Evolutionary conservation across 2,888 invertebrate genomes (phyloP).

Genomic region (Sesia bembeciformis): DNA sequence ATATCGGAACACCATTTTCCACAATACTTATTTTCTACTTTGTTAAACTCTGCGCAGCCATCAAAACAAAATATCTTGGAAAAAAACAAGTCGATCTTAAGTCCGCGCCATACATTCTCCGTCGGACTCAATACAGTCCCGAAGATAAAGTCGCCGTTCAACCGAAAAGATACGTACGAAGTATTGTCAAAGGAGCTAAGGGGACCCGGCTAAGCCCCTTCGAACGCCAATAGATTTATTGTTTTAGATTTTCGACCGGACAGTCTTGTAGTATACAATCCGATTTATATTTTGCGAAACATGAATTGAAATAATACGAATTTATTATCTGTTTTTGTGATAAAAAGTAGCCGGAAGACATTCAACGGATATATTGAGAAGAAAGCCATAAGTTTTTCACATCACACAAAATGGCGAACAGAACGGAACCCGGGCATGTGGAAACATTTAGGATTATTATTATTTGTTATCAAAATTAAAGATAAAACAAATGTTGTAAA

Average conservation of each 20-base stretch:
- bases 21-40: too few species aligned
- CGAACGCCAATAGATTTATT: constrained; percentile 49
- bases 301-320: too few species aligned
- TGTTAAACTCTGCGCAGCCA: neutral
- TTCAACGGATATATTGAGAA: too few species aligned
- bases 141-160: constrained; percentile 39
- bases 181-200: constrained; percentile 30
- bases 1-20: too few species aligned
- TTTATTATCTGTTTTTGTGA: too few species aligned
- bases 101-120: constrained; percentile 24
- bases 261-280: constrained; percentile 16
- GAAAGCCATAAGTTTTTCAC: too few species aligned
- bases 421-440: too few species aligned
- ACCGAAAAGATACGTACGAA: constrained; percentile 49
- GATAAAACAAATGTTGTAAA: too few species aligned
- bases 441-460: too few species aligned
- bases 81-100: neutral
- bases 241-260: constrained; percentile 41
- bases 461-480: too few species aligned
- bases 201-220: constrained; percentile 19
- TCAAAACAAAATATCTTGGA: neutral
- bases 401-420: too few species aligned
- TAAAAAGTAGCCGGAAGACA: too few species aligned
- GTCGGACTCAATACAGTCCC: constrained; percentile 22
- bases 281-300: neutral